Evolutionary conservation across 2,888 invertebrate species (phyloP).

Genomic region (Sphecodes monilicornis): DNA sequence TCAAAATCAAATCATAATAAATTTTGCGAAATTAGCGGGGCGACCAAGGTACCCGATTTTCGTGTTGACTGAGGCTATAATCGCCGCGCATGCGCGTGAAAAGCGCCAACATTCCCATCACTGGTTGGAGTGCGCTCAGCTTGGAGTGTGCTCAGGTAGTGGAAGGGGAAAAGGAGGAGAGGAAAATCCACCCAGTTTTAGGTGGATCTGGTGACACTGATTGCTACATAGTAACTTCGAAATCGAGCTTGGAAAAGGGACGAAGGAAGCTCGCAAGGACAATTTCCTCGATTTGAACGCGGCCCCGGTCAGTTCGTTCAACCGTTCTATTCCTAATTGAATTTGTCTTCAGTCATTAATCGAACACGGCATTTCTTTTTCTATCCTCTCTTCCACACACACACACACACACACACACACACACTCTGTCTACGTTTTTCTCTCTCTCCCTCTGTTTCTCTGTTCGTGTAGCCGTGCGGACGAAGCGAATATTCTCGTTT

Average conservation of each 20-base stretch:
- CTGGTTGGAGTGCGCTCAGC: too few relatives aligned
- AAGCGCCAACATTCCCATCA: too few relatives aligned
- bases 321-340: background rate
- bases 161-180: too few relatives aligned
- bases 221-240: background rate
- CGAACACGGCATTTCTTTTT: background rate
- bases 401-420: too few relatives aligned
- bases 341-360: constrained; percentile 17
- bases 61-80: too few relatives aligned
- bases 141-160: too few relatives aligned
- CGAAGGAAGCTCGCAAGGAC: background rate
- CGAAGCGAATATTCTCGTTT: constrained; percentile 11
- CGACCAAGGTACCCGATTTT: too few relatives aligned
- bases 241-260: background rate
- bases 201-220: too few relatives aligned
- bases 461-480: background rate
- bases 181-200: too few relatives aligned
- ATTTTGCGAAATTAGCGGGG: too few relatives aligned
- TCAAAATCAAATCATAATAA: too few relatives aligned
- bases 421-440: background rate
- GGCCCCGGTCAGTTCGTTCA: background rate
- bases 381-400: background rate
- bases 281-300: constrained; percentile 10
- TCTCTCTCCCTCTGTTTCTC: background rate
- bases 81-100: too few relatives aligned